Evolutionary conservation across 2,888 invertebrate genomes (phyloP).

Genomic region (Nomada fabriciana): DNA sequence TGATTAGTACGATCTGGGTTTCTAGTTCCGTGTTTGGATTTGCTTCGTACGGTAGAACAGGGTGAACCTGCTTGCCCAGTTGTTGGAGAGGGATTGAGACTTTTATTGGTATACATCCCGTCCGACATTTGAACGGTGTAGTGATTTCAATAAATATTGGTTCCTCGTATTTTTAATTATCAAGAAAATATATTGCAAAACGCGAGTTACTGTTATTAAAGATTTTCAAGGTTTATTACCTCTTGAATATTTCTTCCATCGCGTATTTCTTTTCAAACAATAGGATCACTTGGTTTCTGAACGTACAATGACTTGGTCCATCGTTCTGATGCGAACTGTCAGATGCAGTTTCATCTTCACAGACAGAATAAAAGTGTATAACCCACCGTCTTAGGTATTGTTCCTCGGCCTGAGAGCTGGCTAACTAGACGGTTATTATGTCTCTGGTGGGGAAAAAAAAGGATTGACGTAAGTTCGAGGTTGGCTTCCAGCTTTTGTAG

Average conservation of each 20-base stretch:
- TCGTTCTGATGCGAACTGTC: slow-evolving; percentile 51
- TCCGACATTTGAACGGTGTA: background rate
- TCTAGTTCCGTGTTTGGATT: slow-evolving; percentile 5
- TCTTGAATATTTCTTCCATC: slow-evolving; percentile 26
- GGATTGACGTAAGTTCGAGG: slow-evolving; percentile 61
- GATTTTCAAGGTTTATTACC: slow-evolving; percentile 7
- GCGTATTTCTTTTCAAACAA: slow-evolving; percentile 22
- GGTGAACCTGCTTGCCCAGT: background rate
- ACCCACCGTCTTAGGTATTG: slow-evolving; percentile 54
- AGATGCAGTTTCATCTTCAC: slow-evolving; percentile 11
- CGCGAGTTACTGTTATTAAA: no score
- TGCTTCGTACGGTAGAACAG: background rate
- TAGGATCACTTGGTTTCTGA: slow-evolving; percentile 39
- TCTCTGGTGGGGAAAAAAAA: slow-evolving; percentile 44
- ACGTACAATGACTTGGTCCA: slow-evolving; percentile 60
- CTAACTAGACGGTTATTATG: slow-evolving; percentile 64
- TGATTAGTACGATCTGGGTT: slow-evolving; percentile 17
- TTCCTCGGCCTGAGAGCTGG: slow-evolving; percentile 45
- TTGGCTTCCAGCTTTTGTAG: slow-evolving; percentile 31
- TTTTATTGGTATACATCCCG: background rate
- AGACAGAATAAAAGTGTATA: slow-evolving; percentile 61
- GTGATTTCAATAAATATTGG: no score
- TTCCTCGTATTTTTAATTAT: no score
- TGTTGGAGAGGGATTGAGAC: background rate
- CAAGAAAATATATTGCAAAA: no score